Conservation (phyloP, 2,797 vertebrate genomes). For the Oryzias dopingdopingensis region DNA sequence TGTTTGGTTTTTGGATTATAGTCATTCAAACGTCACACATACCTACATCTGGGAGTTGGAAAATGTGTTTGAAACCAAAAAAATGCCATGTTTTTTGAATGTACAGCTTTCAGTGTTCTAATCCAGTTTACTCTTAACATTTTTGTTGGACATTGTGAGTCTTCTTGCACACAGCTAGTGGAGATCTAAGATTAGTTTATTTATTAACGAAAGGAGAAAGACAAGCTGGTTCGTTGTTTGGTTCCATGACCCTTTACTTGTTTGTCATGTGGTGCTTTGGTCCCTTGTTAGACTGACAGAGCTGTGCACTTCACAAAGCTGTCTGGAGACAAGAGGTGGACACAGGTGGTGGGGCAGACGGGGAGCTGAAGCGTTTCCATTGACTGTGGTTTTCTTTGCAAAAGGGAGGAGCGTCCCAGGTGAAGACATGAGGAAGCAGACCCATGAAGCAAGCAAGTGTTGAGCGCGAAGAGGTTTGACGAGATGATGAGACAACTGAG, state of each 20-base stretch:
- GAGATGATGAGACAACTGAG: conserved; percentile 26
- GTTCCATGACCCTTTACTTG: conserved; percentile 21
- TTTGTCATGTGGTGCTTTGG: conserved; percentile 6
- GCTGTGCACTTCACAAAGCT: conserved; percentile 19
- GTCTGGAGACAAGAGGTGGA: conserved; percentile 27
- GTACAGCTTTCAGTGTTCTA: not conserved
- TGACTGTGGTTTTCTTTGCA: conserved; percentile 40
- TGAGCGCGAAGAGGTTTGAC: conserved; percentile 31
- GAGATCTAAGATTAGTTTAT: not conserved
- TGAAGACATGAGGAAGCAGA: conserved; percentile 44
- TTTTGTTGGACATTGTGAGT: too few relatives aligned
- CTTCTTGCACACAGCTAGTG: too few relatives aligned
- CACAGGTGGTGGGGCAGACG: conserved; percentile 45
- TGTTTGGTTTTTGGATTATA: too few relatives aligned
- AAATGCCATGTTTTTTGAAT: too few relatives aligned
- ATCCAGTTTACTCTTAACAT: too few relatives aligned
- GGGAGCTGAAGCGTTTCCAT: conserved; percentile 43
- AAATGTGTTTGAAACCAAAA: too few relatives aligned
- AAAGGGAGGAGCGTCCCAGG: conserved; percentile 20
- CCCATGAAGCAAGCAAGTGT: conserved; percentile 47
- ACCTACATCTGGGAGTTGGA: too few relatives aligned
- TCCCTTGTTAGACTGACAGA: conserved; percentile 23
- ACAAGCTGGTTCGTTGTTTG: not conserved
- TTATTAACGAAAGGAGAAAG: conserved; percentile 1
- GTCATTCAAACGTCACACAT: too few relatives aligned